Evolutionary conservation across 2,888 invertebrate species (phyloP).

Genomic region (Drosophila conformis): DNA sequence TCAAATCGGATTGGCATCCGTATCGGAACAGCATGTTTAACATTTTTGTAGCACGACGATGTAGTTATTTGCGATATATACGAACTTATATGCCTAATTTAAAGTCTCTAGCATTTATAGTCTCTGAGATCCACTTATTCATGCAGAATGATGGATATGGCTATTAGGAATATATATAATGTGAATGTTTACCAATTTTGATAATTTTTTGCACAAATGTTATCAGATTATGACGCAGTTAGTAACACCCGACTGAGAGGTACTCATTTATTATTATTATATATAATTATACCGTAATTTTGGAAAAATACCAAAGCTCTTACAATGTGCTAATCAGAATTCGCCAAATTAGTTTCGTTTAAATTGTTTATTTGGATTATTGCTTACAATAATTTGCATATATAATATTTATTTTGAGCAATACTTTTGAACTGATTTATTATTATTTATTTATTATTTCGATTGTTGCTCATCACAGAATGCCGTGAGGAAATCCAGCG

Average conservation of each 20-base stretch:
- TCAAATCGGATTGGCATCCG: neutral
- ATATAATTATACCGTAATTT: neutral
- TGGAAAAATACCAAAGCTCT: neutral
- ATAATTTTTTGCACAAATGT: neutral
- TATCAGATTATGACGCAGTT: neutral
- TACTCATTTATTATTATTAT: neutral
- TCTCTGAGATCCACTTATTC: no score
- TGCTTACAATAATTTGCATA: neutral
- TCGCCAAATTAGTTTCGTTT: neutral
- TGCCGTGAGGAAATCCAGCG: constrained; percentile 67
- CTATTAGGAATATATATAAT: no score
- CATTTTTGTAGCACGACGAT: no score
- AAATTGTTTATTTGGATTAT: neutral
- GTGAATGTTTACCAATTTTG: no score
- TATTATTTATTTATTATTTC: neutral
- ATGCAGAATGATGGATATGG: no score
- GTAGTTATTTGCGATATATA: no score
- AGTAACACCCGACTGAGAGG: neutral
- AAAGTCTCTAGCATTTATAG: no score
- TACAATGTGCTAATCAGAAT: neutral
- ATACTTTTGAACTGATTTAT: neutral
- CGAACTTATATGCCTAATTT: neutral
- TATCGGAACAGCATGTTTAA: neutral
- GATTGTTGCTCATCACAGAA: constrained; percentile 34
- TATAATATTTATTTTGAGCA: neutral